phyloP scores from a whole-genome alignment of 2,113 vertebrate species.

The Danio rerio region DNA sequence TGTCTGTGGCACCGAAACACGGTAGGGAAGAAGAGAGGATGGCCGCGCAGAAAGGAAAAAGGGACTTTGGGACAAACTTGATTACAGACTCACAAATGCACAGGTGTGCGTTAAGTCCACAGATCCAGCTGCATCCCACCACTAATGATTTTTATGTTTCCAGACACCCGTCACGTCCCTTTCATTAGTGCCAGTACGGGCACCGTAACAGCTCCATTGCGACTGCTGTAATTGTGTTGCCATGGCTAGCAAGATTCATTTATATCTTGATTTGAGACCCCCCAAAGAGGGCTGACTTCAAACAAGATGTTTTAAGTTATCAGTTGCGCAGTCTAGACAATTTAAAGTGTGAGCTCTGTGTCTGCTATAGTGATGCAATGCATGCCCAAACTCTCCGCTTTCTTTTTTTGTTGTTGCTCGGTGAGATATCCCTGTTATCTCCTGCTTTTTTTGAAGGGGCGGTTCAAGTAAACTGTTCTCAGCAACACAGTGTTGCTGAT shows the following conservation, averaged over 20 bases:
- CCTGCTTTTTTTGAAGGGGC: constrained; percentile 19
- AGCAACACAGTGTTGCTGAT: constrained; percentile 53
- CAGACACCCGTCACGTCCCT: constrained; percentile 51
- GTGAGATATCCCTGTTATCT: constrained; percentile 40
- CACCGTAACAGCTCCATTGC: constrained; percentile 59
- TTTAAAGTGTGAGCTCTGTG: not conserved
- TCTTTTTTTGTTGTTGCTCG: not conserved
- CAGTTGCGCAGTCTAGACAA: not conserved
- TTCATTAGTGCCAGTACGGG: constrained; percentile 62
- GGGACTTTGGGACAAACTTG: constrained; percentile 19
- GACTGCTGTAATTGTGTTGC: constrained; percentile 47
- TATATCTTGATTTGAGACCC: constrained; percentile 32
- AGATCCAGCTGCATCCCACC: constrained; percentile 37
- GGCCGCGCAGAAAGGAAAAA: constrained; percentile 11
- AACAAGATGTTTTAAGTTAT: constrained; percentile 17
- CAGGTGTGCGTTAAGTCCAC: constrained; percentile 32
- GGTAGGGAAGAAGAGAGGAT: constrained; percentile 6
- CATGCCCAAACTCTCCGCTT: not conserved
- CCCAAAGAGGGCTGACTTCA: constrained; percentile 7
- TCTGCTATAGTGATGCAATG: not conserved
- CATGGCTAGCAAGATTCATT: constrained; percentile 22
- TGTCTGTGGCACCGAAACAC: constrained; percentile 3
- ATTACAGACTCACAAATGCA: constrained; percentile 39
- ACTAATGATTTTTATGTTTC: constrained; percentile 43
- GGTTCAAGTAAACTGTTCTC: constrained; percentile 57